Base-by-base conservation (phyloP, 2,113 vertebrate species). In the Opisthocomus hoazin region DNA sequence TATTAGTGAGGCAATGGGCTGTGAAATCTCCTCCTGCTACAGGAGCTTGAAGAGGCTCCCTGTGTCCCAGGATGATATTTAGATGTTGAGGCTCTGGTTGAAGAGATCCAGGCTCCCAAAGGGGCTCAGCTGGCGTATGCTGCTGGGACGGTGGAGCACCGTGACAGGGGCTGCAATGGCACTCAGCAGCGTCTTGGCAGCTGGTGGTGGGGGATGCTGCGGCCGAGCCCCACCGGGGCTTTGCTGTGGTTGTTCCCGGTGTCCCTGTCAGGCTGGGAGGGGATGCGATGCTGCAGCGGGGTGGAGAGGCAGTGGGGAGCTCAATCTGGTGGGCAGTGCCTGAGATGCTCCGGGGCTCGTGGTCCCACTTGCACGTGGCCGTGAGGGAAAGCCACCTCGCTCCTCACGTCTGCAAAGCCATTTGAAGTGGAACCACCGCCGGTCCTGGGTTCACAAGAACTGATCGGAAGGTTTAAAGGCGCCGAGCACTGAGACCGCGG, bases 331-430 rank as follows among this genome's bases (percentile, higher is more conserved):
- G 51, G 50, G 61, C 63, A 66, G 23, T 2, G 1, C 56, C 24
- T 70, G 29, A 56, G 11, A 4, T 9, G 16, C 12, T 6, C n/a
- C 32, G 11, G 15, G 10, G 32, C 30, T 84, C 26, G 30, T 34
- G 12, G 8, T 32, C 30, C 45, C 0, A 0, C 66, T 34, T 9
- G 11, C 45, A 16, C 3, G 6, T 34, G n/a, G n/a, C n/a, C n/a
- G n/a, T n/a, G n/a, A n/a, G n/a, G n/a, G n/a, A n/a, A n/a, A n/a
- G n/a, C n/a, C n/a, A n/a, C n/a, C n/a, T n/a, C n/a, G n/a, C n/a
- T n/a, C n/a, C n/a, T n/a, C n/a, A n/a, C n/a, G n/a, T 48, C 64
- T 30, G n/a, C 53, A 43, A 39, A 32, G 37, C 30, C 63, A 6
- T 34, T 32, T 43, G 34, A 58, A 71, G 36, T 51, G 48, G 45